A percentile compares a stretch with the other conserved stretches of the same genome.
These are phyloP conservation scores for Notamacropus eugenii DNA, from an alignment of 2,797 vertebrate genomes.

Conservation along the genomic window DNA sequence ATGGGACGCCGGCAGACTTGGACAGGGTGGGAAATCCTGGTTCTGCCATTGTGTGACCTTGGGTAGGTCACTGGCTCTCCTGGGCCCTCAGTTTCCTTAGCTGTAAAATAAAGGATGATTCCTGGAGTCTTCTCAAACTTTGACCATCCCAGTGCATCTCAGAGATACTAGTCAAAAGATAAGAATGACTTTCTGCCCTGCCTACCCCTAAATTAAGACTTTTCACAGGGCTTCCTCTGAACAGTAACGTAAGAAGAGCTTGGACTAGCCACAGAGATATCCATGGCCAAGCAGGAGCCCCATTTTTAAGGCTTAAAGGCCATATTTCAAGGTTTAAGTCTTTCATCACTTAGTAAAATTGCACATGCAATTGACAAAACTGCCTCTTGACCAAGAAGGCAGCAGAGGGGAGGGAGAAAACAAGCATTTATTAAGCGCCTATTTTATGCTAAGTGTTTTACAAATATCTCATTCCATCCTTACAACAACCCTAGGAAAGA, in stretches of 20 bases:
- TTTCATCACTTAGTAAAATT: not conserved
- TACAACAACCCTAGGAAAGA: not conserved
- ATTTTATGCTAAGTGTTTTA: not conserved
- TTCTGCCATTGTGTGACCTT: not conserved
- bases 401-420: not conserved
- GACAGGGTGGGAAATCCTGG: not conserved
- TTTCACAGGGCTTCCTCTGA: slow-evolving; percentile 9
- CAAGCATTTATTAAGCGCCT: not conserved
- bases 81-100: not conserved
- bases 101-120: not conserved
- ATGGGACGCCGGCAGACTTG: slow-evolving; percentile 5
- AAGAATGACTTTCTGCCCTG: slow-evolving; percentile 7
- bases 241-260: not conserved
- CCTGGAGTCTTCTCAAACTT: not conserved
- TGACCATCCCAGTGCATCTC: not conserved
- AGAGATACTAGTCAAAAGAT: slow-evolving; percentile 34
- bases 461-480: not conserved
- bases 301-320: slow-evolving; percentile 33
- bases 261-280: not conserved
- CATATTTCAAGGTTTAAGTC: not conserved
- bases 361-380: not conserved
- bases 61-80: not conserved
- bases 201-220: slow-evolving; percentile 17
- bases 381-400: not conserved
- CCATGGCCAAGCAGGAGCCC: not conserved